These are phyloP conservation scores for Pygoscelis antarcticus DNA, from an alignment of 2,113 vertebrate species.

Conservation along the genomic window DNA sequence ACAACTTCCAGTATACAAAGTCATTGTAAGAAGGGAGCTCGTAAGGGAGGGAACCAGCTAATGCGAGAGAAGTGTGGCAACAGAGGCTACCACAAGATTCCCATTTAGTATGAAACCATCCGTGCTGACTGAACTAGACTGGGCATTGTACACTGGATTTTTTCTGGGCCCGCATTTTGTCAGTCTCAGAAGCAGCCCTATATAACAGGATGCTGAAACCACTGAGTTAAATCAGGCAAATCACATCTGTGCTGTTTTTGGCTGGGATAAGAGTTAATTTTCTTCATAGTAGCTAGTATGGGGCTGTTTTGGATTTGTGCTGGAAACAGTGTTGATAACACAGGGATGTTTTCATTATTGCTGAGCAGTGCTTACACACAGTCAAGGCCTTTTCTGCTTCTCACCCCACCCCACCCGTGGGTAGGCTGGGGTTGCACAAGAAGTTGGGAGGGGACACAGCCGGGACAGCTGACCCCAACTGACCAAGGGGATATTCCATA, in stretches of 20 bases:
- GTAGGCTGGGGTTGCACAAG: not conserved
- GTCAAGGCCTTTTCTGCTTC: not conserved
- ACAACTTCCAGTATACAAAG: not conserved
- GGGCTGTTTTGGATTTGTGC: not conserved
- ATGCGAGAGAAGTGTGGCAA: not conserved
- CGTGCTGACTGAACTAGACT: not conserved
- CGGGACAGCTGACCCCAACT: not conserved
- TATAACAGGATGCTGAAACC: not conserved
- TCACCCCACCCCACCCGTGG: not conserved
- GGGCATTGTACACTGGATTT: not conserved
- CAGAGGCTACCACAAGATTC: not conserved
- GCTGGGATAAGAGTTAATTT: not conserved
- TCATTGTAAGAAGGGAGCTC: not conserved
- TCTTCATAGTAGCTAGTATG: not conserved
- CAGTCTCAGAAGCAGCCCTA: not conserved
- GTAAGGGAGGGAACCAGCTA: not conserved
- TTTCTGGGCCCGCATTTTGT: not conserved
- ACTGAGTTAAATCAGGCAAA: not conserved
- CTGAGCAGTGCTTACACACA: not conserved
- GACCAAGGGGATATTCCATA: not conserved
- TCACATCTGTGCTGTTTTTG: not conserved
- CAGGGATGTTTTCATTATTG: not conserved
- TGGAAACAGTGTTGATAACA: not conserved
- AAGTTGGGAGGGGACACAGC: not conserved
- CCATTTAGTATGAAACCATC: not conserved